These are phyloP conservation scores for Isoperla grammatica DNA, from an alignment of 2,888 invertebrate genomes.

Conservation along the genomic window DNA sequence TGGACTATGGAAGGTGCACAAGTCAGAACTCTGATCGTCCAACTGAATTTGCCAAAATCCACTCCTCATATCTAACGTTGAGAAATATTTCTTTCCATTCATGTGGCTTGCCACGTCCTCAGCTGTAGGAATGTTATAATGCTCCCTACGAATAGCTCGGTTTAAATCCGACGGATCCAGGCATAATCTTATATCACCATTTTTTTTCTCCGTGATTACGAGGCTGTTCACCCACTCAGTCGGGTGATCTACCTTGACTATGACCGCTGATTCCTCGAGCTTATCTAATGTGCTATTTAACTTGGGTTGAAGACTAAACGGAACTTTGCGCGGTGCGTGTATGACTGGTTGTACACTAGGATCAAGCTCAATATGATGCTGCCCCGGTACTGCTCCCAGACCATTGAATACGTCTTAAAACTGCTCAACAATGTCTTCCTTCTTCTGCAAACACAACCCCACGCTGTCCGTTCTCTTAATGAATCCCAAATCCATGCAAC, in stretches of 20 bases:
- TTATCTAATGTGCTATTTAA: too few relatives aligned
- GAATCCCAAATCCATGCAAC: neutral
- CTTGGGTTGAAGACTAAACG: neutral
- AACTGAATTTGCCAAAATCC: conserved; percentile 24
- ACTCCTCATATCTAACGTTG: conserved; percentile 22
- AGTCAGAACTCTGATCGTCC: conserved; percentile 21
- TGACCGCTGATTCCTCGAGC: too few relatives aligned
- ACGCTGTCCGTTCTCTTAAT: neutral
- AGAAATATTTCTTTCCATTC: conserved; percentile 16
- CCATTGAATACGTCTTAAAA: conserved; percentile 2
- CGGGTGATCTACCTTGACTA: neutral
- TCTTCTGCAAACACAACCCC: neutral
- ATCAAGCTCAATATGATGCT: neutral
- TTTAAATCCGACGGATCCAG: neutral
- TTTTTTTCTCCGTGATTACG: neutral
- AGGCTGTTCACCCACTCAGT: conserved; percentile 2
- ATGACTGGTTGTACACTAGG: neutral
- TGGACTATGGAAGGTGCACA: conserved; percentile 24
- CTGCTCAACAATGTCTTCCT: neutral
- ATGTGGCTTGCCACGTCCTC: too few relatives aligned
- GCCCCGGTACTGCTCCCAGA: neutral
- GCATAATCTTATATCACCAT: neutral
- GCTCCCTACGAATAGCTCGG: neutral
- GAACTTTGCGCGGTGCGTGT: neutral
- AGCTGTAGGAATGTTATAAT: neutral